Percentiles rank a stretch among this genome's conserved stretches.
Conservation (phyloP, 2,113 vertebrate species). For the Ptyas mucosa region DNA sequence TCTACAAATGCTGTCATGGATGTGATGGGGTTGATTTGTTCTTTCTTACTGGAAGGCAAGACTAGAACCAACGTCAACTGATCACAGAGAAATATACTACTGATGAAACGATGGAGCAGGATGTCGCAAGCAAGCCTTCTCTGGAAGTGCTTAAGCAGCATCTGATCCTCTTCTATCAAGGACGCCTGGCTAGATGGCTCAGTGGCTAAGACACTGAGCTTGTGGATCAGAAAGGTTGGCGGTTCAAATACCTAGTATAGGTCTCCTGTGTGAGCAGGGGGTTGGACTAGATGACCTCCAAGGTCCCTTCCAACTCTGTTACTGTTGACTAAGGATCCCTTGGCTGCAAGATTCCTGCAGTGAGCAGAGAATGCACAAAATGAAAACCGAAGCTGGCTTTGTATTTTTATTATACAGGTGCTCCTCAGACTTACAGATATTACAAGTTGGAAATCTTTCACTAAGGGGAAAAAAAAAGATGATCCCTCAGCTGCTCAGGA, state of each 20-base stretch:
- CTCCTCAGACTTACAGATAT: too few relatives aligned
- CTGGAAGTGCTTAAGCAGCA: neutral
- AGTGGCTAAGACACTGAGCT: too few relatives aligned
- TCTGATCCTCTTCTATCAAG: neutral
- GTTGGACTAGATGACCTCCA: too few relatives aligned
- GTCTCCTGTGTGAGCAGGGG: too few relatives aligned
- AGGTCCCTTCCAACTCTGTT: too few relatives aligned
- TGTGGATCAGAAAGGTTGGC: too few relatives aligned
- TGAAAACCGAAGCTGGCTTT: too few relatives aligned
- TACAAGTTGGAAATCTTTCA: neutral
- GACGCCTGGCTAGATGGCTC: too few relatives aligned
- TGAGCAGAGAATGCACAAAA: neutral
- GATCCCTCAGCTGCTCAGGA: neutral
- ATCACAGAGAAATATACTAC: neutral
- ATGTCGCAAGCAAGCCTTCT: neutral
- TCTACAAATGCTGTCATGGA: neutral
- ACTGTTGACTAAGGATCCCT: neutral
- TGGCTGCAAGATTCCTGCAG: neutral
- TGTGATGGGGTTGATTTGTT: neutral
- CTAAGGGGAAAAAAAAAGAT: neutral
- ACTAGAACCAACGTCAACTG: too few relatives aligned
- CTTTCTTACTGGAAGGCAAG: neutral
- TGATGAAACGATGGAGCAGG: neutral
- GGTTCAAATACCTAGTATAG: too few relatives aligned
- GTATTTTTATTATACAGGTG: neutral